Conservation (phyloP, 2,888 invertebrate species). For the Cryptus armator region DNA sequence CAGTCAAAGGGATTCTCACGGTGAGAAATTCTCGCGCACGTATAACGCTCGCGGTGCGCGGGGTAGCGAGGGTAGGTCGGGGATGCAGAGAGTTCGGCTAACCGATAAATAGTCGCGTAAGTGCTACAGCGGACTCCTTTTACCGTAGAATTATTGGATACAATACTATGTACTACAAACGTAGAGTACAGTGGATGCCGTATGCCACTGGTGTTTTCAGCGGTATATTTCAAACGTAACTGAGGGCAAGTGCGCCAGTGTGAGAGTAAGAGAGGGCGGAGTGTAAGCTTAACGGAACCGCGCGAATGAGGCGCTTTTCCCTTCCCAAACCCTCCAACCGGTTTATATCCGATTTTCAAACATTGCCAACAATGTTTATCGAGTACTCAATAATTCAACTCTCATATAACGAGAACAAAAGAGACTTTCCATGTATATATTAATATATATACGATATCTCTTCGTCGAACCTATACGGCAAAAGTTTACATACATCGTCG, state of each 20-base stretch:
- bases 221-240: constrained; percentile 1
- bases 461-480: not conserved
- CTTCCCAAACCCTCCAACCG: constrained; percentile 39
- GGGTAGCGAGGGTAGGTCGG: not conserved
- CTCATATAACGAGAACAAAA: constrained; percentile 53
- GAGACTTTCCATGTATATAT: not conserved
- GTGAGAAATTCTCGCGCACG: not conserved
- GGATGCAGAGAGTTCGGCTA: constrained; percentile 41
- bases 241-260: constrained; percentile 7
- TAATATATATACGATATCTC: not conserved
- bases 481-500: not conserved
- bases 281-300: constrained; percentile 47
- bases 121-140: constrained; percentile 69
- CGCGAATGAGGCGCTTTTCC: constrained; percentile 51
- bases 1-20: constrained; percentile 35
- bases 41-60: constrained; percentile 16
- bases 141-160: constrained; percentile 68
- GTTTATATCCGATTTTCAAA: constrained; percentile 67
- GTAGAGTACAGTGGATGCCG: not conserved
- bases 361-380: constrained; percentile 66
- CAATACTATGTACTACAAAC: constrained; percentile 29
- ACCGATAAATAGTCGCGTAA: constrained; percentile 67
- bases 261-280: constrained; percentile 8
- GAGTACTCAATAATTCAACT: constrained; percentile 62
- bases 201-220: not conserved